Base-by-base conservation (phyloP, 2,888 invertebrate species). In the Eupithecia pulchellata region DNA sequence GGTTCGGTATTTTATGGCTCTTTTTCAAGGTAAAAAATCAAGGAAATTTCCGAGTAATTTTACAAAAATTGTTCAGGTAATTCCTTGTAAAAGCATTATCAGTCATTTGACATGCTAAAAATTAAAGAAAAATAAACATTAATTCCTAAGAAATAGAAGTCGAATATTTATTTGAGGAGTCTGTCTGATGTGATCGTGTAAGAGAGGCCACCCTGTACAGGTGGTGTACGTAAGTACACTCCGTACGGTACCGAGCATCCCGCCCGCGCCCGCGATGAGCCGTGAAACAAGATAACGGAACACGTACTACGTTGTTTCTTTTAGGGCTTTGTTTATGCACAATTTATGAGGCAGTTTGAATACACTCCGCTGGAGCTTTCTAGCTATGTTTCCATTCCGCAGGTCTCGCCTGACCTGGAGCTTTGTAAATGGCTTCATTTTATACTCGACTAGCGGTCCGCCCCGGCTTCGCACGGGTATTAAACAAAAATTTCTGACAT, bases 281-380 rank as follows among this genome's bases (percentile, higher is more conserved):
- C 77, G 74, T 77, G 77, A 75, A 77, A 77, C 74, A 60, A 77
- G 75, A 77, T 75, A 77, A 61, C 61, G 63, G 36, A 39, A 74
- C 47, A 57, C 67, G 60, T 66, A 65, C 52, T 52, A 25, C 25
- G 61, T 29, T 47, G 30, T 61, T 68, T 64, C 65, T 66, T 66
- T 55, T 57, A 60, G 60, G 47, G n/a, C 52, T 66, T 67, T 60
- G 55, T 71, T 67, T 71, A 68, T 68, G 27, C n/a, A 55, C 17
- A 65, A 57, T 63, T 69, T 61, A 69, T 65, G 36, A 34, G 42
- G 25, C 25, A 36, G 25, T 62, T 62, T 57, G 57, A 57, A 57
- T 57, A 57, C 29, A 57, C 57, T 57, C 9, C 29, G 52, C 25
- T 4, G 57, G 29, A 29, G 57, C 57, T 57, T 57, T 29, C 17